phyloP scores from a whole-genome alignment of 2,113 vertebrate genomes.

The Equus przewalskii region DNA sequence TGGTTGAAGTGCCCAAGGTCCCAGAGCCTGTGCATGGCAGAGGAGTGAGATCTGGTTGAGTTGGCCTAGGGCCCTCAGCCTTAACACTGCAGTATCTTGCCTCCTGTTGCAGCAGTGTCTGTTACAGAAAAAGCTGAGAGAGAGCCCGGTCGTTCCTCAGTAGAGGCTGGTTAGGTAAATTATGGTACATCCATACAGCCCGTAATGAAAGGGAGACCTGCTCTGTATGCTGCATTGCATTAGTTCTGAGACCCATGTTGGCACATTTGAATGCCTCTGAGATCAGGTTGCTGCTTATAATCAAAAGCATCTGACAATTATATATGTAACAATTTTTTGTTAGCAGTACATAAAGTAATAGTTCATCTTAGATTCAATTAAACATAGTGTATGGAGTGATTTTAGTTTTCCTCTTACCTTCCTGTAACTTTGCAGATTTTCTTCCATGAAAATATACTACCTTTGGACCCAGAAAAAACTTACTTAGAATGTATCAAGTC shows the following conservation, averaged over 20 bases:
- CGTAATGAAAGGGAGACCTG: not conserved
- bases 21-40: not conserved
- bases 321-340: not conserved
- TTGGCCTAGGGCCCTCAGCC: not conserved
- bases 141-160: not conserved
- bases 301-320: not conserved
- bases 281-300: not conserved
- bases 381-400: not conserved
- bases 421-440: conserved; percentile 31
- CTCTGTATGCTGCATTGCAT: not conserved
- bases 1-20: not conserved
- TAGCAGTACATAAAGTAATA: not conserved
- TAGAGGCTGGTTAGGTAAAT: not conserved
- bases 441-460: not conserved
- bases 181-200: not conserved
- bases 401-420: not conserved
- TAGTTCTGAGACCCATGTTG: not conserved
- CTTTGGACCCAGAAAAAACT: not conserved
- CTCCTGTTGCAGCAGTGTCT: not conserved
- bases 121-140: not conserved
- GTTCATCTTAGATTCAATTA: not conserved
- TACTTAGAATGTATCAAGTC: not conserved
- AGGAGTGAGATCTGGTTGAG: not conserved
- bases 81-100: not conserved
- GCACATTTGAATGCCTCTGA: not conserved